These are phyloP conservation scores for Lasioglossum lativentre DNA, from an alignment of 2,888 invertebrate genomes.

Conservation along the genomic window DNA sequence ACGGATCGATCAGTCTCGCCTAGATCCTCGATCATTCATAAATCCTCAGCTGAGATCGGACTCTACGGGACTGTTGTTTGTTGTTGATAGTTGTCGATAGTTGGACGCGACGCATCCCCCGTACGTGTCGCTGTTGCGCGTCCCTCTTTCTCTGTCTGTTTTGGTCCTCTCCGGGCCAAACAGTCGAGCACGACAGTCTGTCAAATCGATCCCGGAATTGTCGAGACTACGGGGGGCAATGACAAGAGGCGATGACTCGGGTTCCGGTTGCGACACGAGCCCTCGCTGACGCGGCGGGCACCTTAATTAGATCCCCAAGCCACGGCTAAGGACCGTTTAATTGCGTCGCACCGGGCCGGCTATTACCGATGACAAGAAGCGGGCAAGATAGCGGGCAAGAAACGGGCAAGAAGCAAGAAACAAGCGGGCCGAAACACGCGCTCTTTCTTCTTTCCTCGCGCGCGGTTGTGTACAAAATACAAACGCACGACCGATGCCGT, in stretches of 20 bases:
- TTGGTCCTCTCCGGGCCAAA: background rate
- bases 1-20: background rate
- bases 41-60: background rate
- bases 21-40: background rate
- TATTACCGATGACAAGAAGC: background rate
- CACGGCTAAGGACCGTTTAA: slow-evolving; percentile 71
- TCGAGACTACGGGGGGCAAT: slow-evolving; percentile 54
- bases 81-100: background rate
- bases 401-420: background rate
- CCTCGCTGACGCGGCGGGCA: slow-evolving; percentile 44
- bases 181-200: slow-evolving; percentile 24
- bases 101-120: slow-evolving; percentile 3
- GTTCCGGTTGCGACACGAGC: background rate
- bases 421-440: background rate
- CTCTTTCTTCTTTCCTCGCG: background rate
- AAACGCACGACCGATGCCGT: slow-evolving; percentile 21
- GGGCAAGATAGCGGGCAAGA: background rate
- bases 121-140: background rate
- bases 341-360: slow-evolving; percentile 29
- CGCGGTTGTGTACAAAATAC: background rate
- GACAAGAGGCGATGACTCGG: slow-evolving; percentile 52
- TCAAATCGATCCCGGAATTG: background rate
- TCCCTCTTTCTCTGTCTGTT: background rate
- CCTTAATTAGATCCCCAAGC: slow-evolving; percentile 76
- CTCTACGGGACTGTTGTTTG: background rate